Evolutionary conservation across 1,140 invertebrate genomes (phyloP).

Genomic region (Eriosoma lanigerum): DNA sequence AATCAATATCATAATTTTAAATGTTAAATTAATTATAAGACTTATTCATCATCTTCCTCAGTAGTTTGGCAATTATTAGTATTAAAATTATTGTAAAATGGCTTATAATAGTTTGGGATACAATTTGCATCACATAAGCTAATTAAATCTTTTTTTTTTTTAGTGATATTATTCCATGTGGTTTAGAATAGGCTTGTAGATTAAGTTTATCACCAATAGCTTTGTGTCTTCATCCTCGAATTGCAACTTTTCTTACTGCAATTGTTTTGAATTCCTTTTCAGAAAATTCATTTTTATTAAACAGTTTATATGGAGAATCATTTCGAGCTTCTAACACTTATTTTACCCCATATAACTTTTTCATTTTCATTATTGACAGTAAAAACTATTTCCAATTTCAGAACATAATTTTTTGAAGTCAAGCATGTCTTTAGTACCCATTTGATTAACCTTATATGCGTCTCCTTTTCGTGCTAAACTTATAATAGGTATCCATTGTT

Average conservation of each 20-base stretch:
- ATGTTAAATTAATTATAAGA: not conserved
- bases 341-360: conserved; percentile 1
- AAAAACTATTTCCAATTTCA: not conserved
- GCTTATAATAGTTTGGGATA: conserved; percentile 4
- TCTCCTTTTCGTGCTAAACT: conserved; percentile 3
- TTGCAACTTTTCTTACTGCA: not conserved
- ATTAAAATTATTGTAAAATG: conserved; percentile 5
- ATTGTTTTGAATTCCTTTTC: conserved; percentile 6
- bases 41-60: not conserved
- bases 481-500: not conserved
- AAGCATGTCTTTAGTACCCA: not conserved
- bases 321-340: not conserved
- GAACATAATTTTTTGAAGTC: not conserved
- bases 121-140: conserved; percentile 6
- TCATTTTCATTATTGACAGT: not conserved
- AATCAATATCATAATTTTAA: not conserved
- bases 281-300: conserved; percentile 9
- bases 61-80: not conserved
- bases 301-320: not conserved
- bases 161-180: not conserved
- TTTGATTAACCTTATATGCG: not conserved
- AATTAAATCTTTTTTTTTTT: not conserved
- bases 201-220: not conserved
- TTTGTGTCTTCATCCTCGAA: not conserved
- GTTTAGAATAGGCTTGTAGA: not conserved